Conservation (phyloP, 2,113 vertebrate genomes). For the Verasper variegatus region DNA sequence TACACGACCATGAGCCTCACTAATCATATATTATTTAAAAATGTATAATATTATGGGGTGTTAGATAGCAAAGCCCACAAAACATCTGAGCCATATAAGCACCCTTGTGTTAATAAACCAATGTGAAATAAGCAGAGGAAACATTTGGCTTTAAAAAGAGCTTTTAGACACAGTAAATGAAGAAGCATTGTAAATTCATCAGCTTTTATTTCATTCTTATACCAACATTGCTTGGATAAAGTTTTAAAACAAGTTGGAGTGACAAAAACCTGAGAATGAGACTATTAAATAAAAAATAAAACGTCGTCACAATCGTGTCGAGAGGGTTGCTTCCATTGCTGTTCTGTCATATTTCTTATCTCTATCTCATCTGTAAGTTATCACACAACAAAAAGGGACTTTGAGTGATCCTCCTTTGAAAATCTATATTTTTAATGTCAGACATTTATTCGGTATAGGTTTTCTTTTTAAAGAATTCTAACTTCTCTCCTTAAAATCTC, state of each 20-base stretch:
- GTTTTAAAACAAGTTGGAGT: constrained; percentile 6
- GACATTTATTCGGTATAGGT: background rate
- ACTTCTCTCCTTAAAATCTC: background rate
- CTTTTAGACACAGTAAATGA: constrained; percentile 4
- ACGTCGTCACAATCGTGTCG: background rate
- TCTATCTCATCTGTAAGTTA: background rate
- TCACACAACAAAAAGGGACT: background rate
- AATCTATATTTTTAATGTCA: background rate
- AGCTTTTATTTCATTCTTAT: constrained; percentile 30
- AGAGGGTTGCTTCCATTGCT: background rate
- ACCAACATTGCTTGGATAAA: constrained; percentile 18
- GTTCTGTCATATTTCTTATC: background rate
- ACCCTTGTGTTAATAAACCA: background rate
- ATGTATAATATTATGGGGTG: background rate
- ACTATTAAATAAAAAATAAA: background rate
- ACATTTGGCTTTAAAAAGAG: background rate
- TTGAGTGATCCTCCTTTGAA: background rate
- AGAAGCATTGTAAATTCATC: background rate
- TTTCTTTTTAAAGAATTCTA: background rate
- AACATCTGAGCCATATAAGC: no score
- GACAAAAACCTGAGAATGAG: constrained; percentile 21
- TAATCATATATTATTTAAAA: no score
- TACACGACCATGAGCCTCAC: no score
- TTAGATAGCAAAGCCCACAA: background rate
- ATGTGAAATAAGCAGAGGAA: background rate